These are phyloP conservation scores for Danaus plexippus DNA, from an alignment of 1,140 invertebrate species.

Conservation along the genomic window DNA sequence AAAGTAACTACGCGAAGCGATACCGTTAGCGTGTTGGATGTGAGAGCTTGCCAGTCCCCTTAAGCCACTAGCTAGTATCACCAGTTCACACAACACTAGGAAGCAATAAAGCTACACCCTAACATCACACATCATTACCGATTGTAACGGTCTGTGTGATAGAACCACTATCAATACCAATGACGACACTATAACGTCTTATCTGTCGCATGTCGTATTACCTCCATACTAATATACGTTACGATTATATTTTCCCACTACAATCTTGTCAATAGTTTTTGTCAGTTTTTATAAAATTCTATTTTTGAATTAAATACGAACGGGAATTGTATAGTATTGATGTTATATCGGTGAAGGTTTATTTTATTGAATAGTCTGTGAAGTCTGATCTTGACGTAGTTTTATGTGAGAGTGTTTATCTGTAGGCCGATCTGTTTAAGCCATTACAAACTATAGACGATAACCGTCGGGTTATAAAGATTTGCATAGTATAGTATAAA, in stretches of 20 bases:
- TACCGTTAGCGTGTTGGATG: constrained; percentile 39
- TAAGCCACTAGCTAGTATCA: constrained; percentile 58
- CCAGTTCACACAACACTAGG: constrained; percentile 37
- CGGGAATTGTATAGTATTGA: no score
- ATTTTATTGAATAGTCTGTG: no score
- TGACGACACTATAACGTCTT: constrained; percentile 33
- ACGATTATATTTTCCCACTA: no score
- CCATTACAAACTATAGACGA: no score
- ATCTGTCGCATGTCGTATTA: constrained; percentile 32
- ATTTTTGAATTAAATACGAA: no score
- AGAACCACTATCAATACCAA: constrained; percentile 31
- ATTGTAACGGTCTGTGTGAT: constrained; percentile 60
- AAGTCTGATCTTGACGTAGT: no score
- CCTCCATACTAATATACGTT: constrained; percentile 1
- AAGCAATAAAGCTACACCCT: constrained; percentile 69
- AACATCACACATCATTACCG: constrained; percentile 66
- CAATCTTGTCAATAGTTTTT: not conserved
- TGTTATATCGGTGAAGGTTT: no score
- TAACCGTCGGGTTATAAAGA: no score
- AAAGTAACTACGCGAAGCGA: constrained; percentile 28
- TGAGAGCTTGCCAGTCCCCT: constrained; percentile 38
- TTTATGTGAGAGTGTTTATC: no score
- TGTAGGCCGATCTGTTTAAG: no score
- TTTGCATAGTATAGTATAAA: no score
- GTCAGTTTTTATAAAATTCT: constrained; percentile 6